Percentiles rank a stretch among this genome's conserved stretches.
These are phyloP conservation scores for Drosophila subpulchrella DNA, from an alignment of 1,140 invertebrate species.

Conservation along the genomic window DNA sequence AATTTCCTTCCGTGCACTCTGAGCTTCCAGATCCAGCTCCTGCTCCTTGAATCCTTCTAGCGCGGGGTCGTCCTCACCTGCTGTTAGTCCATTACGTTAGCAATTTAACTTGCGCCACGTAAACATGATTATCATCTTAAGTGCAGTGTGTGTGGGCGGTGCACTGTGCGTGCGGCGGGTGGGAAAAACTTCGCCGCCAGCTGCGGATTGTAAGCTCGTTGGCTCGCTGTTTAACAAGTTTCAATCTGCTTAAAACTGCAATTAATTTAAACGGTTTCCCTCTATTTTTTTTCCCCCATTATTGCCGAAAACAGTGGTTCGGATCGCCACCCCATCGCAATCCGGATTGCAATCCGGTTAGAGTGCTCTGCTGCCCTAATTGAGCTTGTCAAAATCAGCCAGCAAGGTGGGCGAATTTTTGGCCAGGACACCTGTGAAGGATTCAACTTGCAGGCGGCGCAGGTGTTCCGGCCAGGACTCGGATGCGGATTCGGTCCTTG, in stretches of 20 bases:
- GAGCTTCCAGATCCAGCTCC: not conserved
- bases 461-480: conserved; percentile 12
- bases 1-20: not conserved
- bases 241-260: conserved; percentile 80
- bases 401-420: conserved; percentile 4
- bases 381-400: conserved; percentile 74
- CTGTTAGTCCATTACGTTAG: conserved; percentile 82
- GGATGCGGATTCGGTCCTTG: conserved; percentile 24
- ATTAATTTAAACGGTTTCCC: conserved; percentile 71
- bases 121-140: conserved; percentile 83
- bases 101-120: conserved; percentile 82
- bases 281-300: conserved; percentile 36
- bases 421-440: conserved; percentile 28
- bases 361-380: conserved; percentile 56
- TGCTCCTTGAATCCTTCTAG: conserved; percentile 39
- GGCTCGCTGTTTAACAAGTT: conserved; percentile 64
- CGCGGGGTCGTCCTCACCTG: conserved; percentile 56
- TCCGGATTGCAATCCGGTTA: conserved; percentile 49
- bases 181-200: conserved; percentile 52
- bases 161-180: conserved; percentile 39
- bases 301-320: conserved; percentile 38
- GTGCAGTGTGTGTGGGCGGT: conserved; percentile 55
- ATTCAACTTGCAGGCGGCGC: conserved; percentile 5
- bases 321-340: conserved; percentile 10
- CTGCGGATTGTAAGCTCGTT: conserved; percentile 41